phyloP scores from a whole-genome alignment of 2,113 vertebrate genomes.

The Illadopsis cleaveri region DNA sequence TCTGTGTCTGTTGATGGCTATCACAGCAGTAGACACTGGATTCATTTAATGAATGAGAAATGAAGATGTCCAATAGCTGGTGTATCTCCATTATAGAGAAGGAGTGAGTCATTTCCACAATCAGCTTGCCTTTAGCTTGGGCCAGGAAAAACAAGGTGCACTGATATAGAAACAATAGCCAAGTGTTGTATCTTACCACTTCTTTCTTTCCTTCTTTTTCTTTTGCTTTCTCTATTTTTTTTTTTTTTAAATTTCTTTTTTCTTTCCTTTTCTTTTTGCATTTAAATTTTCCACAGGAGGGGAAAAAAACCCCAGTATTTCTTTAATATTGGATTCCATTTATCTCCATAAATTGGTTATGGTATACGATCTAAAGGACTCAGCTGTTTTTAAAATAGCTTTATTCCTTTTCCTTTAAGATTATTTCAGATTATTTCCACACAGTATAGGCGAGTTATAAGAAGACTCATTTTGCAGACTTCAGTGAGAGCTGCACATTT shows the following conservation, averaged over 20 bases:
- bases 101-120: slow-evolving; percentile 42
- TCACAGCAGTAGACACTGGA: slow-evolving; percentile 43
- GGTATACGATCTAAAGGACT: slow-evolving; percentile 79
- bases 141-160: neutral
- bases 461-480: slow-evolving; percentile 74
- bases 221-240: neutral
- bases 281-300: slow-evolving; percentile 73
- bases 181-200: neutral
- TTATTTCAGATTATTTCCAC: slow-evolving; percentile 79
- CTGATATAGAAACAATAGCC: neutral
- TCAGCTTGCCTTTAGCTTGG: neutral
- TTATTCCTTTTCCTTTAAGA: slow-evolving; percentile 75
- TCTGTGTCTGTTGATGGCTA: slow-evolving; percentile 63
- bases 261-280: slow-evolving; percentile 39
- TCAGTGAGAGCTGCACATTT: slow-evolving; percentile 66
- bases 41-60: slow-evolving; percentile 44
- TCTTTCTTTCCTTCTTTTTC: neutral
- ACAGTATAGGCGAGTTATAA: slow-evolving; percentile 72
- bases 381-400: slow-evolving; percentile 81
- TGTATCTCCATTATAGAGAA: neutral
- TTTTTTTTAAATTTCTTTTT: neutral
- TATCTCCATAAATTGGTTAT: slow-evolving; percentile 81
- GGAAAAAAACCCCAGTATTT: slow-evolving; percentile 61
- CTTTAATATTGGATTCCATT: slow-evolving; percentile 79
- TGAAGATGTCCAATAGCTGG: slow-evolving; percentile 31